A percentile compares a stretch with the other conserved stretches of the same genome.
These are phyloP conservation scores for Rhincodon typus DNA, from an alignment of 2,797 vertebrate genomes.

Conservation along the genomic window DNA sequence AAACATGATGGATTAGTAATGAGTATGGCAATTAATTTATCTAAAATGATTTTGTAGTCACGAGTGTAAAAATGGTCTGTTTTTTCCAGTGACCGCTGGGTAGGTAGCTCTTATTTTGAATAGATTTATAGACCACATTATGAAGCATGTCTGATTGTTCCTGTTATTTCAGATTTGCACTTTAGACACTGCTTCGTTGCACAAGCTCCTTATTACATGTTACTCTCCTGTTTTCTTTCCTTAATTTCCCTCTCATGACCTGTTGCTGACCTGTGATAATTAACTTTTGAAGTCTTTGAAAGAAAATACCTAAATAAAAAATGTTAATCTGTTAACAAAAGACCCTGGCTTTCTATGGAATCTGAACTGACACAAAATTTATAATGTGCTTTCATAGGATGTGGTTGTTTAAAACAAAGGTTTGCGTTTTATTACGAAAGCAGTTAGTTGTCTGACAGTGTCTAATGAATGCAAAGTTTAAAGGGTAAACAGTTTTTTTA, in stretches of 20 bases:
- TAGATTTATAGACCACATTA: not conserved
- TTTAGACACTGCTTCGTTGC: not conserved
- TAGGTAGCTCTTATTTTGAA: not conserved
- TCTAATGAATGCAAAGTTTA: slow-evolving; percentile 6
- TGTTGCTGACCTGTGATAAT: not conserved
- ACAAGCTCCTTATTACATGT: not conserved
- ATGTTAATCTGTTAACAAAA: slow-evolving; percentile 9
- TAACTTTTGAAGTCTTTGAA: slow-evolving; percentile 29
- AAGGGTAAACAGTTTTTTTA: slow-evolving; percentile 13
- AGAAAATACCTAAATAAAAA: slow-evolving; percentile 11
- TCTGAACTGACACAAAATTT: not conserved
- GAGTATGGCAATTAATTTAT: not conserved
- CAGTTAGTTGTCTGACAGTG: not conserved
- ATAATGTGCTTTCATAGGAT: not conserved
- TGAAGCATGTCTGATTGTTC: not conserved
- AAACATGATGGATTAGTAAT: not conserved
- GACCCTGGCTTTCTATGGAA: not conserved
- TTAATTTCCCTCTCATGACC: not conserved
- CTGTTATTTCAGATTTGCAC: not conserved
- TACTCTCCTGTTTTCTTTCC: not conserved
- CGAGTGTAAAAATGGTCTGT: not conserved
- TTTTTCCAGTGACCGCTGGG: not conserved
- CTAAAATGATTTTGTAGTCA: not conserved
- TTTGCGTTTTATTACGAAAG: not conserved
- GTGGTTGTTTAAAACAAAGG: slow-evolving; percentile 13